Conservation (phyloP, 2,113 vertebrate species). For the Coregonus clupeaformis region DNA sequence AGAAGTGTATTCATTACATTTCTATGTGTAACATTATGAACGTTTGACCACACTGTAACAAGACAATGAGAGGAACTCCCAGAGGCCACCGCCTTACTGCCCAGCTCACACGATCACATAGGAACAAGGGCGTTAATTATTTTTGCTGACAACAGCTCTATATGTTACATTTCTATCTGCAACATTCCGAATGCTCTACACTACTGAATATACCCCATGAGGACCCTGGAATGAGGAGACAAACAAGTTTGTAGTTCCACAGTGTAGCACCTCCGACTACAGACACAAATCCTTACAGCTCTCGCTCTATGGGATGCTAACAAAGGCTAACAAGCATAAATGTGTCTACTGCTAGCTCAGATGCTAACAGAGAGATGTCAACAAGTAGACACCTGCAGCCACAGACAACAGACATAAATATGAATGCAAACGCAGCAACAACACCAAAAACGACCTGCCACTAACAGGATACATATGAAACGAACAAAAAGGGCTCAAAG, state of each 20-base stretch:
- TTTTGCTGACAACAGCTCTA: neutral
- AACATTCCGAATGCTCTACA: too few species aligned
- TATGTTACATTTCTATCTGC: too few species aligned
- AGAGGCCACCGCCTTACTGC: constrained; percentile 34
- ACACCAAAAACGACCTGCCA: constrained; percentile 18
- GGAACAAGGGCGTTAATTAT: constrained; percentile 23
- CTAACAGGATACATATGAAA: neutral
- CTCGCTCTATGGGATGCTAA: neutral
- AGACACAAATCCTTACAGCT: neutral
- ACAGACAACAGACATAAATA: neutral
- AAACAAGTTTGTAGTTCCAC: neutral
- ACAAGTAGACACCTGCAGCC: neutral
- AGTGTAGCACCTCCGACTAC: neutral
- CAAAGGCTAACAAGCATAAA: neutral
- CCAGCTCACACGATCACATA: constrained; percentile 16
- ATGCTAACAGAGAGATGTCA: neutral
- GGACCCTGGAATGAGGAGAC: constrained; percentile 27
- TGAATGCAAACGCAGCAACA: constrained; percentile 4
- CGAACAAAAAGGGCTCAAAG: constrained; percentile 17
- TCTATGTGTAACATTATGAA: neutral
- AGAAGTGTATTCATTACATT: too few species aligned
- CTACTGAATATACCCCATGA: constrained; percentile 37
- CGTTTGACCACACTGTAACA: neutral
- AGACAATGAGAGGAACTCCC: constrained; percentile 20
- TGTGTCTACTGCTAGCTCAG: neutral